phyloP scores from a whole-genome alignment of 2,113 vertebrate genomes.

The Spea bombifrons region DNA sequence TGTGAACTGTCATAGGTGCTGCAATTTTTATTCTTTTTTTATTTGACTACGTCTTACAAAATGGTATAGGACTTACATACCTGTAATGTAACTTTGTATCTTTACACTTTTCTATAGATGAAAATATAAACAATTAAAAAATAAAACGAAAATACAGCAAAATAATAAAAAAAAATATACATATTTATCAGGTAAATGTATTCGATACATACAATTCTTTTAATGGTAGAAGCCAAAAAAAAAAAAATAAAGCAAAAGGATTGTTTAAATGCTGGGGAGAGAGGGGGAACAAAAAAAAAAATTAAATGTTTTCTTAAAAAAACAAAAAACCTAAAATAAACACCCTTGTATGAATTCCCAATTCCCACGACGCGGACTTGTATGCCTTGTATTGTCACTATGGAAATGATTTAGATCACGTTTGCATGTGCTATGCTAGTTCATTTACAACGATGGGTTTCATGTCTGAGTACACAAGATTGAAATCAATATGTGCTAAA shows the following conservation, averaged over 20 bases:
- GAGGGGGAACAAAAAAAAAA: slow-evolving; percentile 56
- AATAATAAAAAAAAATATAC: slow-evolving; percentile 81
- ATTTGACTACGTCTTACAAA: slow-evolving; percentile 69
- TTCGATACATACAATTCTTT: slow-evolving; percentile 80
- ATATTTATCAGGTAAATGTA: slow-evolving; percentile 80
- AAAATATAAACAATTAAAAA: slow-evolving; percentile 87
- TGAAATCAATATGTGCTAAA: slow-evolving; percentile 68
- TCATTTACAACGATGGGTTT: slow-evolving; percentile 80
- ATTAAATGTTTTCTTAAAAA: slow-evolving; percentile 21
- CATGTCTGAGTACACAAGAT: slow-evolving; percentile 74
- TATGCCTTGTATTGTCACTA: slow-evolving; percentile 69
- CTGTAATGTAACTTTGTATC: slow-evolving; percentile 77
- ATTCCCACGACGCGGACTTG: slow-evolving; percentile 75
- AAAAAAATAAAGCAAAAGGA: slow-evolving; percentile 53
- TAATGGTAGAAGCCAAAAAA: slow-evolving; percentile 75
- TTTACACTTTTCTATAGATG: slow-evolving; percentile 79
- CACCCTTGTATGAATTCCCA: slow-evolving; percentile 67
- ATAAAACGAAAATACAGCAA: slow-evolving; percentile 81
- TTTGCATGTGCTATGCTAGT: slow-evolving; percentile 74
- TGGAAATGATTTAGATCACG: slow-evolving; percentile 70
- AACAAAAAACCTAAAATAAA: slow-evolving; percentile 69
- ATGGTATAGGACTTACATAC: slow-evolving; percentile 77
- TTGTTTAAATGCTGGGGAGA: slow-evolving; percentile 72
- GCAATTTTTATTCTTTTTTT: slow-evolving; percentile 63
- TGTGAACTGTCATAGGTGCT: slow-evolving; percentile 67